Percentiles rank a stretch among this genome's conserved stretches.
phyloP scores from a whole-genome alignment of 1,140 invertebrate species.

The Aleiodes sp. region DNA sequence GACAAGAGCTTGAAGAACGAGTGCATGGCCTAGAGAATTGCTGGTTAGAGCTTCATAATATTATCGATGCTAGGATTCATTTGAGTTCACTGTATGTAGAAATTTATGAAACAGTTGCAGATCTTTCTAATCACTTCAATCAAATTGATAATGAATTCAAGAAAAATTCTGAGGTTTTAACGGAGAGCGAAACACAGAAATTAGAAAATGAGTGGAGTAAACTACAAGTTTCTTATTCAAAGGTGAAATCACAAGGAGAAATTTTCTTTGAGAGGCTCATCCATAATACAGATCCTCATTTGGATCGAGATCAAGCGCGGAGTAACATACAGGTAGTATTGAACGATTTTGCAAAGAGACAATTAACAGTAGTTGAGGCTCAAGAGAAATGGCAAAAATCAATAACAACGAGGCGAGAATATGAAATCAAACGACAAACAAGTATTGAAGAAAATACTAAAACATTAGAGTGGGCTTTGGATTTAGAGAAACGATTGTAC shows the following conservation, averaged over 20 bases:
- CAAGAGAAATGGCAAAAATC: constrained; percentile 77
- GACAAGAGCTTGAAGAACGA: constrained; percentile 72
- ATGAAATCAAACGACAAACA: constrained; percentile 74
- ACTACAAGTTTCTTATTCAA: constrained; percentile 70
- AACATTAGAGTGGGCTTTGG: constrained; percentile 80
- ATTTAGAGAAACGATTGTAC: constrained; percentile 79
- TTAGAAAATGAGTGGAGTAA: constrained; percentile 72
- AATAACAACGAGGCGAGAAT: constrained; percentile 73
- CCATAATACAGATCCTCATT: constrained; percentile 72
- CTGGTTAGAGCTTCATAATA: constrained; percentile 73
- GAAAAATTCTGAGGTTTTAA: constrained; percentile 55
- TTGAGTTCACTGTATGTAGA: constrained; percentile 75
- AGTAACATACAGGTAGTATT: constrained; percentile 76
- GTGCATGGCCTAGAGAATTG: constrained; percentile 70
- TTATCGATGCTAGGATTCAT: constrained; percentile 73
- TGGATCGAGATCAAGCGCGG: constrained; percentile 76
- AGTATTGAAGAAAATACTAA: constrained; percentile 80
- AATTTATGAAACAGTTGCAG: constrained; percentile 77
- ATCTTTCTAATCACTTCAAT: constrained; percentile 75
- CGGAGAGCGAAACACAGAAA: constrained; percentile 67
- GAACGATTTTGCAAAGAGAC: constrained; percentile 75
- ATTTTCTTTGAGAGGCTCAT: constrained; percentile 1
- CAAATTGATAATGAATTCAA: constrained; percentile 71
- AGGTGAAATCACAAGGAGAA: constrained; percentile 54
- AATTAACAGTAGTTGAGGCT: constrained; percentile 73